Conservation (phyloP, 1,140 invertebrate genomes). For the Lordiphosa clarofinis region DNA sequence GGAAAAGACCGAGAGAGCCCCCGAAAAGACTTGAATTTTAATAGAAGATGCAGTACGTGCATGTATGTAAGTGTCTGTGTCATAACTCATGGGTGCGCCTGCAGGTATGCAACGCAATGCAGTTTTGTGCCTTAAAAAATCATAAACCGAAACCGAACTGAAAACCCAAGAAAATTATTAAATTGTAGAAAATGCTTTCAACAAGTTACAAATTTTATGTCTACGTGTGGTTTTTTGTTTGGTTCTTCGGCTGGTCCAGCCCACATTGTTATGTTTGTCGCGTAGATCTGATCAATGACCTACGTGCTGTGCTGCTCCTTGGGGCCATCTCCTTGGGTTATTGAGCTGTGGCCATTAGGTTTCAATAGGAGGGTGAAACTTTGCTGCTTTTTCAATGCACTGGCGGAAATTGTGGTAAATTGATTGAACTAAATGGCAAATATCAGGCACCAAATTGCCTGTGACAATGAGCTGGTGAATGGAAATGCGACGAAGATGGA, state of each 20-base stretch:
- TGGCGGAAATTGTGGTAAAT: slow-evolving; percentile 69
- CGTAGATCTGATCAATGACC: slow-evolving; percentile 76
- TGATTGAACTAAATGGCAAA: slow-evolving; percentile 76
- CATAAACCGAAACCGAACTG: slow-evolving; percentile 35
- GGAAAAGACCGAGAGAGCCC: not conserved
- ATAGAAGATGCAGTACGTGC: slow-evolving; percentile 44
- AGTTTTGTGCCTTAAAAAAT: slow-evolving; percentile 47
- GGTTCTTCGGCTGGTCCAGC: slow-evolving; percentile 10
- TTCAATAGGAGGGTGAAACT: slow-evolving; percentile 45
- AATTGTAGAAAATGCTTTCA: slow-evolving; percentile 44
- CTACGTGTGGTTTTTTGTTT: slow-evolving; percentile 46
- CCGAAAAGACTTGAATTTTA: slow-evolving; percentile 65
- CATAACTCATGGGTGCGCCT: slow-evolving; percentile 54
- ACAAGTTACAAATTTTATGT: slow-evolving; percentile 69
- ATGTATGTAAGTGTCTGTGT: slow-evolving; percentile 9
- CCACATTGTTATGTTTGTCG: slow-evolving; percentile 70
- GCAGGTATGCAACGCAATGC: slow-evolving; percentile 36
- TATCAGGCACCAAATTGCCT: slow-evolving; percentile 70
- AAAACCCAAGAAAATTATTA: slow-evolving; percentile 11
- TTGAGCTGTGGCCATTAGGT: slow-evolving; percentile 61
- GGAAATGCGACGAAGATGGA: not conserved
- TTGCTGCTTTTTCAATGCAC: slow-evolving; percentile 31
- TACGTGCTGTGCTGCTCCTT: slow-evolving; percentile 41
- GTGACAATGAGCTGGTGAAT: slow-evolving; percentile 39
- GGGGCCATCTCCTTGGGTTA: slow-evolving; percentile 18